phyloP scores from a whole-genome alignment of 2,797 vertebrate genomes.

The Peromyscus melanophrys region DNA sequence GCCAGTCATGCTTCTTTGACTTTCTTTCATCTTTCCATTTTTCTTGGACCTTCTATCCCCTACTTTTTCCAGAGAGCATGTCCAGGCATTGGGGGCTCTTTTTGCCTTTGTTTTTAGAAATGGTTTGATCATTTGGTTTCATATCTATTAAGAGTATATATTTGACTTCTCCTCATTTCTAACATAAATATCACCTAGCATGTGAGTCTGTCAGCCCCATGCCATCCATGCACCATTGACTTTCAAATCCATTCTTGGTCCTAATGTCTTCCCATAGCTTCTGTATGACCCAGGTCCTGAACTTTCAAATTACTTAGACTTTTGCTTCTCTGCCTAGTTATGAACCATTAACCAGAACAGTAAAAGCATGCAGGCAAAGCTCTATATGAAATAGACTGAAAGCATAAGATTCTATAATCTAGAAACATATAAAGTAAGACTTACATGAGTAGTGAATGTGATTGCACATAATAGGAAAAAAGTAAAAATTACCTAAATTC shows the following conservation, averaged over 20 bases:
- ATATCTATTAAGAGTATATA: background rate
- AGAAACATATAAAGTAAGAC: background rate
- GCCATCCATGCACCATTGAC: background rate
- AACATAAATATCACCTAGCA: background rate
- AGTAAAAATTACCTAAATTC: background rate
- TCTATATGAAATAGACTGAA: background rate
- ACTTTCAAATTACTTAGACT: slow-evolving; percentile 2
- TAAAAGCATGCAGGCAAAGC: background rate
- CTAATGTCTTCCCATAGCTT: background rate
- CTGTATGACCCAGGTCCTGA: background rate
- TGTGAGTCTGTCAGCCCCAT: background rate
- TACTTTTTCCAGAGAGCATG: background rate
- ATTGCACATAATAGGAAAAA: background rate
- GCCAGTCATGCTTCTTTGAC: background rate
- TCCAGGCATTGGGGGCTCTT: background rate
- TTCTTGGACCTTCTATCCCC: background rate
- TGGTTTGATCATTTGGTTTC: background rate
- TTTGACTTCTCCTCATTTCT: background rate
- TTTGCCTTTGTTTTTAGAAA: background rate
- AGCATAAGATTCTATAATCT: background rate
- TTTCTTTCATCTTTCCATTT: background rate
- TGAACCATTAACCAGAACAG: background rate
- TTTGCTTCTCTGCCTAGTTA: slow-evolving; percentile 17
- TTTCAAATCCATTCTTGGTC: background rate
- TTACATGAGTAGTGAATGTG: background rate